Conservation (phyloP, 2,888 invertebrate genomes). For the Neria commutata region DNA sequence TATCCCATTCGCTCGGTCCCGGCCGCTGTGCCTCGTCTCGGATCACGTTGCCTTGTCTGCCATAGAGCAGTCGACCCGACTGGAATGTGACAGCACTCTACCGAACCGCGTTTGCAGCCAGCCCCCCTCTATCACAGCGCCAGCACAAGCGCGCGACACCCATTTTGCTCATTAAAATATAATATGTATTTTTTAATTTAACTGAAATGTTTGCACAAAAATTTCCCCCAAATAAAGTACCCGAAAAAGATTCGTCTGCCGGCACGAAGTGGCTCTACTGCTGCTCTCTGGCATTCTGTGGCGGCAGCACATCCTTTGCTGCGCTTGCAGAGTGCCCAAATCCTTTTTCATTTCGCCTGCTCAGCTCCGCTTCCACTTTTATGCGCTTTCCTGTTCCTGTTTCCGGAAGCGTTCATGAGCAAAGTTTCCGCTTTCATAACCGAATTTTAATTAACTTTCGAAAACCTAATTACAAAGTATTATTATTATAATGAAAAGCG, state of each 20-base stretch:
- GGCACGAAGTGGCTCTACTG: background rate
- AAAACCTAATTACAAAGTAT: constrained; percentile 62
- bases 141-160: constrained; percentile 32
- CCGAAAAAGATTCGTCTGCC: constrained; percentile 16
- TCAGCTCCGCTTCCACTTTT: constrained; percentile 25
- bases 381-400: constrained; percentile 43
- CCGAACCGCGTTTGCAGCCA: no score
- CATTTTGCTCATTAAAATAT: constrained; percentile 60
- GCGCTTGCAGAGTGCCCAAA: constrained; percentile 33
- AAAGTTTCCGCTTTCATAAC: constrained; percentile 61
- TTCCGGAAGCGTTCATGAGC: constrained; percentile 56
- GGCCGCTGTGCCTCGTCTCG: background rate
- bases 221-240: constrained; percentile 48
- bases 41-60: background rate
- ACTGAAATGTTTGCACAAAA: constrained; percentile 59
- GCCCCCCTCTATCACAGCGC: background rate
- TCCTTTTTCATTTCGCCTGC: constrained; percentile 30
- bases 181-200: constrained; percentile 60
- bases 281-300: constrained; percentile 17
- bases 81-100: constrained; percentile 5
- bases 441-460: constrained; percentile 62
- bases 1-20: constrained; percentile 51
- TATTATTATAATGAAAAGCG: constrained; percentile 60
- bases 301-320: constrained; percentile 29
- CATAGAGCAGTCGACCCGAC: background rate